Evolutionary conservation across 2,888 invertebrate genomes (phyloP), one percentile per base, ranked within the genome.

Genomic region (Aethes cnicana): DNA sequence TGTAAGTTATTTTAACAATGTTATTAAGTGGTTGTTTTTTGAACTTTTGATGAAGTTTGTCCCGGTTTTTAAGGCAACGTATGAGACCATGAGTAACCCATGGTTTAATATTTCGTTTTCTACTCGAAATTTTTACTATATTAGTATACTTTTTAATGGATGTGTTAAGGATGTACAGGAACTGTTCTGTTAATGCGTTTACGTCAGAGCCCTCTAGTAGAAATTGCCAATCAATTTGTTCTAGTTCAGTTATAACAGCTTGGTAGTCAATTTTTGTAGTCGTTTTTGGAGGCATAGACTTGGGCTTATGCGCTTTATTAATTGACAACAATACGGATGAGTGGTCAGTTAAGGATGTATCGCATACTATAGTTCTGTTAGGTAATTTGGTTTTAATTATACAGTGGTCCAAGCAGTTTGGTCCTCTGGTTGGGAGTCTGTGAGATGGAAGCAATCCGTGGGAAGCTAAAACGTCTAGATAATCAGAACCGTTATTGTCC

Each of bases 31-130:
- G 41, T 1, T 36, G 8, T 4, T 17, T 23, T 23, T 33, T 48
- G 2, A 28, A n/a, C 11, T 32, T 30, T 32, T 32, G 26, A 16
- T 48, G 37, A 11, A 49, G 25, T 16, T 26, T 41, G 11, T 49
- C 49, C 7, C 41, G n/a, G 12, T 35, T 25, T 12, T 14, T 41
- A 12, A 42, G 8, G 12, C 49, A 49, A 1, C 49, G 23, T 7
- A 49, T n/a, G n/a, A n/a, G n/a, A n/a, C n/a, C n/a, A n/a, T n/a
- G n/a, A n/a, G n/a, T n/a, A n/a, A n/a, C n/a, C n/a, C n/a, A n/a
- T n/a, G n/a, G n/a, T n/a, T 4, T 23, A 23, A 23, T n/a, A n/a
- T 23, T 55, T 5, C 52, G 18, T 18, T 52, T 39, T 9, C 44
- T 52, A 8, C 28, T 25, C 2, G 55, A 37, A 4, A 52, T 32